Evolutionary conservation across 2,888 invertebrate genomes (phyloP).

Genomic region (Phlogophora meticulosa): DNA sequence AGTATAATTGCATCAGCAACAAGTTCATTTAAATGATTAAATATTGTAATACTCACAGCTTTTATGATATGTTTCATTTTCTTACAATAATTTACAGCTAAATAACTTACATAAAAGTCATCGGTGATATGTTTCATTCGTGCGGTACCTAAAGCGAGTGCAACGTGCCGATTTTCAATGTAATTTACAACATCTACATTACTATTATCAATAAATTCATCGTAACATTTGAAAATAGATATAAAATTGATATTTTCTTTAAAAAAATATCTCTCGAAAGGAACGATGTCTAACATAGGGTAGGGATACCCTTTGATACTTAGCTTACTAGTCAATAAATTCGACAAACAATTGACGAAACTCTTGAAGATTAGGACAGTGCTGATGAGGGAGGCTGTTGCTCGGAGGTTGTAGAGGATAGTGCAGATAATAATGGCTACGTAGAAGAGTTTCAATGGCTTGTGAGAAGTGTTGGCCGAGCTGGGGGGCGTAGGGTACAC

Average conservation of each 20-base stretch:
- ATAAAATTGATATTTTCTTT: constrained; percentile 78
- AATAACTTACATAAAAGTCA: constrained; percentile 77
- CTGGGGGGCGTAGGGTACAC: constrained; percentile 93
- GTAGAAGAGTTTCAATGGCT: constrained; percentile 77
- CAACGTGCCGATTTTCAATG: constrained; percentile 79
- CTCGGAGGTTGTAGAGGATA: constrained; percentile 76
- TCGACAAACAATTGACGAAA: constrained; percentile 84
- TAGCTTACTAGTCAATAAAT: constrained; percentile 79
- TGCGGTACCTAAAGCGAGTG: constrained; percentile 88
- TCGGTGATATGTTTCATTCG: constrained; percentile 80
- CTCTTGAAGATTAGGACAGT: constrained; percentile 69
- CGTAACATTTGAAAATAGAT: constrained; percentile 85
- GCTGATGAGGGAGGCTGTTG: constrained; percentile 64
- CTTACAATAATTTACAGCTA: constrained; percentile 86
- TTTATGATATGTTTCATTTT: constrained; percentile 89
- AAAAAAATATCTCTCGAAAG: constrained; percentile 84
- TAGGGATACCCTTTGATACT: constrained; percentile 57
- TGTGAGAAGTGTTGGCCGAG: constrained; percentile 82
- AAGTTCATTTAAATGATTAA: constrained; percentile 88
- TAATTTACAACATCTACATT: constrained; percentile 81
- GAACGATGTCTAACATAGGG: constrained; percentile 76
- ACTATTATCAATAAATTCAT: constrained; percentile 83
- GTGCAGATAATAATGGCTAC: constrained; percentile 79
- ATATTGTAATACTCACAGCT: constrained; percentile 91
- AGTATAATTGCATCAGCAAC: constrained; percentile 89